Base-by-base conservation (phyloP, 35 echinoderm and acorn worm species). In the Amphiura filiformis region DNA sequence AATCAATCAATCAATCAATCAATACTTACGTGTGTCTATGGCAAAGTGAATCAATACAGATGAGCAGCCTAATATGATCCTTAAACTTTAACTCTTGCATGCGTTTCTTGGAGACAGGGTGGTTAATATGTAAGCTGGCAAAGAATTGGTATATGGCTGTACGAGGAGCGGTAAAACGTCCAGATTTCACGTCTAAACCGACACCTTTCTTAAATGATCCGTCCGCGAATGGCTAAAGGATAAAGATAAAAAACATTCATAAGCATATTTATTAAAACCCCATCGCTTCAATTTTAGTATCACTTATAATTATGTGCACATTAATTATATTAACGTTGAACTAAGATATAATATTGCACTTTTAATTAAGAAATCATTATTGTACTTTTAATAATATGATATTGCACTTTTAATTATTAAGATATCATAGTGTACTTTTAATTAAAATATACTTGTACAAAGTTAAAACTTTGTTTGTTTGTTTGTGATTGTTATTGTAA, bases 31-130 rank as follows among this genome's bases (percentile, higher is more conserved):
- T 91, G 80, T 94, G 93, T 52, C 84, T 92, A n/a, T 94, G 84
- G 38, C 96, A 99, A 39, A 99, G 87, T 22, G 96, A 99, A 65
- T 99, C 92, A 15, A 99, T 95, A 42, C 96, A 99, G 17, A 99
- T 99, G 38, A 95, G 64, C 1, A 99, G 30, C 15, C 93, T 49
- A 23, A 99, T 57, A 42, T 99, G 86, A 37, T 99, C 96, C 39
- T 90, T 86, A 14, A 75, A 83, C 34, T 88, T 91, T 4, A 87
- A 79, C 36, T 84, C 89, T n/a, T 86, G 30, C 23, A 35, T 47
- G 32, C 83, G 56, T 81, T 84, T 85, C 39, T 87, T 82, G 0
- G 96, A 87, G 40, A 89, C 41, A 38, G 81, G 90, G 34, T 99
- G 96, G 38, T 83, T 78, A 52, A 99, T 85, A 81, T 99, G 96